phyloP scores from a whole-genome alignment of 1,140 invertebrate species.

The Drosophila bifasciata region DNA sequence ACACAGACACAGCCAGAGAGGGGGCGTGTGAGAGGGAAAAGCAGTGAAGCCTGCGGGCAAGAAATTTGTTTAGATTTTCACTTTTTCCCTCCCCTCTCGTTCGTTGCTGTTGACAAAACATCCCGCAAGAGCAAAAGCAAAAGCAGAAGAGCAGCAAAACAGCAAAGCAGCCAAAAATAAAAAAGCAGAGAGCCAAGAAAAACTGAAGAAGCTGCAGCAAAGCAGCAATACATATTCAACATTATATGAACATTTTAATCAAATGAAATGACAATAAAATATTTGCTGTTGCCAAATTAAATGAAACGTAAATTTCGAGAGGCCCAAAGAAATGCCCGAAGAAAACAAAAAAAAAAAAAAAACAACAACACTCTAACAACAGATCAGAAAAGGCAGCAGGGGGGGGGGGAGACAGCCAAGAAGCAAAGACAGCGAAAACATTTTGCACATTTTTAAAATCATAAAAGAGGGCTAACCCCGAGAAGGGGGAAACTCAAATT shows the following conservation, averaged over 20 bases:
- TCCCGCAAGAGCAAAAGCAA: conserved; percentile 29
- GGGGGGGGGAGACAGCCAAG: neutral
- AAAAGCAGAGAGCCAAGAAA: conserved; percentile 22
- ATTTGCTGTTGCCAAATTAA: conserved; percentile 36
- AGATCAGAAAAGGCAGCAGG: neutral
- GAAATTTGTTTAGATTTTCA: conserved; percentile 52
- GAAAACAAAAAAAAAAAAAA: conserved; percentile 6
- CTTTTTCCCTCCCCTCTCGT: too few relatives aligned
- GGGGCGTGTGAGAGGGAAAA: neutral
- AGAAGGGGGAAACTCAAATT: too few relatives aligned
- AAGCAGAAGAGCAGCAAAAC: conserved; percentile 28
- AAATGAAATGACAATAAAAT: conserved; percentile 77
- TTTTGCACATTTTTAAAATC: too few relatives aligned
- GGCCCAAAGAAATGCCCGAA: neutral
- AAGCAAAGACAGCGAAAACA: neutral
- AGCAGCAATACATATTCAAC: conserved; percentile 21
- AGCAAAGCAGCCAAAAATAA: neutral
- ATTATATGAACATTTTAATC: conserved; percentile 78
- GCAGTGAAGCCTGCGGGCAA: conserved; percentile 33
- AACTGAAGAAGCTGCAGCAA: conserved; percentile 1
- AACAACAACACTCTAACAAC: conserved; percentile 8
- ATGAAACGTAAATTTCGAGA: conserved; percentile 45
- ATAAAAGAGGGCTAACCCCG: too few relatives aligned
- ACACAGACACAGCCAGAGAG: conserved; percentile 17
- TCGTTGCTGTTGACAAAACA: conserved; percentile 52